These are phyloP conservation scores for Noctilio leporinus DNA, from an alignment of 2,113 vertebrate genomes.

Conservation along the genomic window DNA sequence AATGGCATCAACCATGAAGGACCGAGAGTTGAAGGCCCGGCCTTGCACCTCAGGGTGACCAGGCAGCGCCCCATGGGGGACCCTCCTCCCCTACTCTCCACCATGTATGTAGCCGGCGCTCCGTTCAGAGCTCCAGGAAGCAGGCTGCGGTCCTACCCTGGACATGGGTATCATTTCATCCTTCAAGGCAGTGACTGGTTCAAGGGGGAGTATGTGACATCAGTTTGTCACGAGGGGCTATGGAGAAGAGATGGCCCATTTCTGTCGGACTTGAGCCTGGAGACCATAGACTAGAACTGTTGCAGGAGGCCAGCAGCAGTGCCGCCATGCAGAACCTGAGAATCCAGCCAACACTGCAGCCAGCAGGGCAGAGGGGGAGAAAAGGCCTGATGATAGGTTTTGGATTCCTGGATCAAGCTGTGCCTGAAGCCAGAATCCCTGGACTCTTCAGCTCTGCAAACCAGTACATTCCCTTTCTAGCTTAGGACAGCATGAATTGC, in stretches of 20 bases:
- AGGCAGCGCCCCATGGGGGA: neutral
- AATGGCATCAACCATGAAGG: neutral
- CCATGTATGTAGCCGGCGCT: fast-evolving
- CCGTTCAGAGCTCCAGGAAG: neutral
- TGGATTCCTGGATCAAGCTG: neutral
- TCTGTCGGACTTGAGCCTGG: neutral
- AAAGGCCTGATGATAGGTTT: too few species aligned
- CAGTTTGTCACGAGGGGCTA: neutral
- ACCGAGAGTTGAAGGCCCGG: neutral
- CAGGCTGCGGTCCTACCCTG: neutral
- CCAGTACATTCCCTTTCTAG: neutral
- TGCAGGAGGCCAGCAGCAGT: neutral
- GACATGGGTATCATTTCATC: fast-evolving
- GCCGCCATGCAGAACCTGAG: neutral
- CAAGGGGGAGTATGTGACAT: neutral
- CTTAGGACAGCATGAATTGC: neutral
- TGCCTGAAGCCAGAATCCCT: neutral
- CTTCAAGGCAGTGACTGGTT: neutral
- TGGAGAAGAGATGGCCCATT: neutral
- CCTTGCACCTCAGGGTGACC: neutral
- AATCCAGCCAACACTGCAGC: neutral
- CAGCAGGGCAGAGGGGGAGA: neutral
- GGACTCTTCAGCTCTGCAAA: neutral
- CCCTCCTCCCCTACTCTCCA: neutral
- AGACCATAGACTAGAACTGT: neutral